Evolutionary conservation across 2,888 invertebrate species (phyloP).

Genomic region (Latheticus oryzae): DNA sequence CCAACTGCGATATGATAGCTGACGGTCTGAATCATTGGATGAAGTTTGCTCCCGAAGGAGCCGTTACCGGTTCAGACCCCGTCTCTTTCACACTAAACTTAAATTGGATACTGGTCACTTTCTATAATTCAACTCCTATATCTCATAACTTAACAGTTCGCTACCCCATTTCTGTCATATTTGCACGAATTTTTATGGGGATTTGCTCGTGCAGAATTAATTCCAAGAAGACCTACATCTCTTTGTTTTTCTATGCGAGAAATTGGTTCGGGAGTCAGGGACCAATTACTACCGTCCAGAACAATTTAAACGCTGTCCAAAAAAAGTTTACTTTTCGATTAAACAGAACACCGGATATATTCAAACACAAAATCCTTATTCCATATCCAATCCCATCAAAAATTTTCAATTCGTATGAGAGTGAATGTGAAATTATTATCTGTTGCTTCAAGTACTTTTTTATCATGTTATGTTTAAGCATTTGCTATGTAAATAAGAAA

Average conservation of each 20-base stretch:
- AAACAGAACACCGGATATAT: too few relatives aligned
- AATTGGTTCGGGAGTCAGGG: conserved; percentile 32
- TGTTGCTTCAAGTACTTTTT: too few relatives aligned
- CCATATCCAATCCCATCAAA: too few relatives aligned
- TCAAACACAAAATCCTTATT: too few relatives aligned
- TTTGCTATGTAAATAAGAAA: conserved; percentile 40
- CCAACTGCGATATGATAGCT: conserved; percentile 61
- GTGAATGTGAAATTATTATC: too few relatives aligned
- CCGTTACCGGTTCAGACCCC: conserved; percentile 64
- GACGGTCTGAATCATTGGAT: conserved; percentile 65
- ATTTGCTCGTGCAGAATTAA: conserved; percentile 39
- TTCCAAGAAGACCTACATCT: conserved; percentile 27
- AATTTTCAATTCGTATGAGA: too few relatives aligned
- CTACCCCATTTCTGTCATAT: conserved; percentile 45
- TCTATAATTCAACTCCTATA: conserved; percentile 67
- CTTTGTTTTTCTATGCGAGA: conserved; percentile 23
- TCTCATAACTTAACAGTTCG: conserved; percentile 59
- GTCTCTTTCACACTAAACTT: conserved; percentile 66
- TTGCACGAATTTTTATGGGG: conserved; percentile 41
- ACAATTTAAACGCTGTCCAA: conserved; percentile 8
- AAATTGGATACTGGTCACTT: conserved; percentile 67
- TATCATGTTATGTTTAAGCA: conserved; percentile 40
- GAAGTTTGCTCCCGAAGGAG: conserved; percentile 63
- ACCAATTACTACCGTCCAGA: conserved; percentile 20
- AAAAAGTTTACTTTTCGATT: background rate